These are phyloP conservation scores for Falco berigora DNA, from an alignment of 2,797 vertebrate species.

Conservation along the genomic window DNA sequence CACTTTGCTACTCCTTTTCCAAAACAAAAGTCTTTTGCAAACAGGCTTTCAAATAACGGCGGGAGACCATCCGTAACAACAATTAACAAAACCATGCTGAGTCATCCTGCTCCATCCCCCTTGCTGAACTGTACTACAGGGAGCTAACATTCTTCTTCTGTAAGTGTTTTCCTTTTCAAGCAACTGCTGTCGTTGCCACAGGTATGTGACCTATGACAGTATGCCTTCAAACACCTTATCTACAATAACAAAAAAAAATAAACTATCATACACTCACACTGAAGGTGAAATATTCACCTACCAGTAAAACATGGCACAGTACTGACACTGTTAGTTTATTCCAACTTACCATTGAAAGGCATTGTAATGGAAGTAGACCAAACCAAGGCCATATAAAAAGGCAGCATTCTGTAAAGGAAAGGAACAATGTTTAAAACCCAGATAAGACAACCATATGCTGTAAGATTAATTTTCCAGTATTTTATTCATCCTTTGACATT, in stretches of 20 bases:
- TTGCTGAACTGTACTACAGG: rapidly evolving
- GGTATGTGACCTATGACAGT: background rate
- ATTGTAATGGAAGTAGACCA: constrained; percentile 99
- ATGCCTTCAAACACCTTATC: background rate
- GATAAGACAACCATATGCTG: background rate
- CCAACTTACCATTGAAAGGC: constrained; percentile 98
- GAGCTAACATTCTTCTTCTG: background rate
- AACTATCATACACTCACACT: background rate
- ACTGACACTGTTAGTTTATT: background rate
- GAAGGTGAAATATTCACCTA: background rate
- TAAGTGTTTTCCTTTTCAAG: background rate
- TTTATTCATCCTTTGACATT: background rate
- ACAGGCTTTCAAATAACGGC: background rate
- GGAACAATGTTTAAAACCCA: constrained; percentile 26
- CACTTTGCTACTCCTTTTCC: background rate
- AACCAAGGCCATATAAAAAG: constrained; percentile 99
- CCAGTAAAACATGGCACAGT: background rate
- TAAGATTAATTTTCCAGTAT: background rate
- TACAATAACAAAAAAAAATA: background rate
- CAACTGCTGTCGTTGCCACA: background rate
- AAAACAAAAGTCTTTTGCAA: background rate
- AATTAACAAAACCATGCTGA: background rate
- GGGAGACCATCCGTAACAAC: background rate
- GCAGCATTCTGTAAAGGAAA: constrained; percentile 89
- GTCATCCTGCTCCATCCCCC: background rate